These are phyloP conservation scores for Nomada fabriciana DNA, from an alignment of 2,888 invertebrate species.

Conservation along the genomic window DNA sequence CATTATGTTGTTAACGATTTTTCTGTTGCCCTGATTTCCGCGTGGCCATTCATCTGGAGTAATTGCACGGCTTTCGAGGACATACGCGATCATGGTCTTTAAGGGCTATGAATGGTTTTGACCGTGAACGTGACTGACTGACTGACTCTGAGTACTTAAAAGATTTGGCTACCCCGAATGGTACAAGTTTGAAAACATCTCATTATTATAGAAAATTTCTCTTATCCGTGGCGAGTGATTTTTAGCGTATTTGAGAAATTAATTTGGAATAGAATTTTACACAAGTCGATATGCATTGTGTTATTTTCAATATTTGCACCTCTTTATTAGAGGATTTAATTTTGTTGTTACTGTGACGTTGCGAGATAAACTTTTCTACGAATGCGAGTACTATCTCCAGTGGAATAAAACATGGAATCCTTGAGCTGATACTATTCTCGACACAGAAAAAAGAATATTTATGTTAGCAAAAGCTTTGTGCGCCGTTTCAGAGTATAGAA, in stretches of 20 bases:
- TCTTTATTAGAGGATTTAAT: not conserved
- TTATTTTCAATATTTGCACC: not conserved
- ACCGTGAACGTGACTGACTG: not conserved
- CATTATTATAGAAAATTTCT: not conserved
- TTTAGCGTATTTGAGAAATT: not conserved
- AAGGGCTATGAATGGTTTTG: not conserved
- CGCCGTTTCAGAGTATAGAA: too few species aligned
- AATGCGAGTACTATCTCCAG: too few species aligned
- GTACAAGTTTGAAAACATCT: not conserved
- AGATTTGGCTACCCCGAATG: not conserved
- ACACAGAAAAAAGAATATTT: too few species aligned
- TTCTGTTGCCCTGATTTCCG: slow-evolving; percentile 11
- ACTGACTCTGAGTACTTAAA: not conserved
- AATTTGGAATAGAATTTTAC: not conserved
- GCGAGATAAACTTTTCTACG: too few species aligned
- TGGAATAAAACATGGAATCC: too few species aligned
- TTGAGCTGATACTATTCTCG: too few species aligned
- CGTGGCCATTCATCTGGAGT: slow-evolving; percentile 8
- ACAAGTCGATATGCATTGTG: not conserved
- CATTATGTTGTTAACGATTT: slow-evolving; percentile 41
- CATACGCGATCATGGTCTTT: not conserved
- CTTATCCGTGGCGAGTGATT: too few species aligned
- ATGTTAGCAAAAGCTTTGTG: too few species aligned
- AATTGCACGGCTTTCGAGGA: slow-evolving; percentile 31
- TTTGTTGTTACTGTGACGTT: too few species aligned